Evolutionary conservation across 2,797 vertebrate species (phyloP).

Genomic region (Diplodus sargus): DNA sequence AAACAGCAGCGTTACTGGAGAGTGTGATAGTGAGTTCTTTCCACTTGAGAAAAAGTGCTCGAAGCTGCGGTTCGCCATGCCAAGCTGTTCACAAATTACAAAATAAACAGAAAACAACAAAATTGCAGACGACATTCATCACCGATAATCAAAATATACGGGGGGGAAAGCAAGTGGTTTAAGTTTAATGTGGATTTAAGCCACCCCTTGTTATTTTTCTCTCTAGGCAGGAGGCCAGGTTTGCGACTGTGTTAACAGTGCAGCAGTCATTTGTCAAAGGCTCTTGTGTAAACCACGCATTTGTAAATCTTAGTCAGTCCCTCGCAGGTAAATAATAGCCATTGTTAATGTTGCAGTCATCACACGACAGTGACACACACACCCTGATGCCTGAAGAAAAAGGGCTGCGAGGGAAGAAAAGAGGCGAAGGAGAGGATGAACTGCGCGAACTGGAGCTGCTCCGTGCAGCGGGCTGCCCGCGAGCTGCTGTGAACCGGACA

Average conservation of each 20-base stretch:
- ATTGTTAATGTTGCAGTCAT: slow-evolving; percentile 45
- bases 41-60: slow-evolving; percentile 38
- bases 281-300: slow-evolving; percentile 47
- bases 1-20: slow-evolving; percentile 13
- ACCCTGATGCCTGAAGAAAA: slow-evolving; percentile 18
- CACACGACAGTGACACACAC: slow-evolving; percentile 10
- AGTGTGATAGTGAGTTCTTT: slow-evolving; percentile 47
- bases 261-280: slow-evolving; percentile 46
- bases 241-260: slow-evolving; percentile 26
- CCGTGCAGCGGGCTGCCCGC: background rate
- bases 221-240: slow-evolving; percentile 16
- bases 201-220: slow-evolving; percentile 29
- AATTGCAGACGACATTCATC: slow-evolving; percentile 4
- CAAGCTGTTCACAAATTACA: slow-evolving; percentile 22
- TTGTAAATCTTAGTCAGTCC: slow-evolving; percentile 41
- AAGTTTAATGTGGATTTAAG: slow-evolving; percentile 14
- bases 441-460: slow-evolving; percentile 22
- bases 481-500: background rate
- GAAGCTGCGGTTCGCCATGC: slow-evolving; percentile 25
- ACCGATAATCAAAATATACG: background rate
- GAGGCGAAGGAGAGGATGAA: slow-evolving; percentile 1
- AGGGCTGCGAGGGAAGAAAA: background rate
- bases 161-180: background rate
- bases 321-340: slow-evolving; percentile 39
- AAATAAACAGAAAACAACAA: slow-evolving; percentile 24